phyloP scores from a whole-genome alignment of 1,140 invertebrate genomes.

The Drosophila trapezifrons region DNA sequence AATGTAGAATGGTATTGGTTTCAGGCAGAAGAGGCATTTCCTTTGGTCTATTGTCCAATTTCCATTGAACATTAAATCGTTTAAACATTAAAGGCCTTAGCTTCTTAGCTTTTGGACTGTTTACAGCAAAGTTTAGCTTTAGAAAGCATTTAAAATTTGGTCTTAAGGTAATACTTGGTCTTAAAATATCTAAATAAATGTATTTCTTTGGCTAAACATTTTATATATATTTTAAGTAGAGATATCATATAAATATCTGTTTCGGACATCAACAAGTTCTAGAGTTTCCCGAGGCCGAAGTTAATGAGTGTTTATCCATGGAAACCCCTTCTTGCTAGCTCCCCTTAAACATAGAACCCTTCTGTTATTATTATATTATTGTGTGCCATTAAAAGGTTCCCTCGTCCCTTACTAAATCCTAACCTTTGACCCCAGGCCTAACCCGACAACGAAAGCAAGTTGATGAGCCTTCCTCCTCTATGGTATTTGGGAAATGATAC shows the following conservation, averaged over 20 bases:
- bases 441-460: conserved; percentile 12
- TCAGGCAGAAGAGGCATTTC: background rate
- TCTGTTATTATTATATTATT: conserved; percentile 22
- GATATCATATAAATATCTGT: background rate
- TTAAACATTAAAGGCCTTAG: background rate
- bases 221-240: too few relatives aligned
- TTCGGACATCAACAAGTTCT: background rate
- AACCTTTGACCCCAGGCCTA: conserved; percentile 15
- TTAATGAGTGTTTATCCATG: conserved; percentile 18
- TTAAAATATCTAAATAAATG: background rate
- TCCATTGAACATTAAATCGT: background rate
- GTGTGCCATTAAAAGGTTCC: conserved; percentile 16
- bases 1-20: background rate
- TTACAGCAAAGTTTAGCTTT: too few relatives aligned
- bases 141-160: too few relatives aligned
- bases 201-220: too few relatives aligned
- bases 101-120: too few relatives aligned
- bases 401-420: conserved; percentile 4
- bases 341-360: conserved; percentile 11
- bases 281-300: background rate
- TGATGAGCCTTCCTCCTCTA: background rate
- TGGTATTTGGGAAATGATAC: conserved; percentile 9
- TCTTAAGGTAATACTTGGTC: background rate
- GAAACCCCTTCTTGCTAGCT: conserved; percentile 3
- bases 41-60: conserved; percentile 5